Conservation (phyloP, 2,113 vertebrate genomes). For the Aythya baeri region DNA sequence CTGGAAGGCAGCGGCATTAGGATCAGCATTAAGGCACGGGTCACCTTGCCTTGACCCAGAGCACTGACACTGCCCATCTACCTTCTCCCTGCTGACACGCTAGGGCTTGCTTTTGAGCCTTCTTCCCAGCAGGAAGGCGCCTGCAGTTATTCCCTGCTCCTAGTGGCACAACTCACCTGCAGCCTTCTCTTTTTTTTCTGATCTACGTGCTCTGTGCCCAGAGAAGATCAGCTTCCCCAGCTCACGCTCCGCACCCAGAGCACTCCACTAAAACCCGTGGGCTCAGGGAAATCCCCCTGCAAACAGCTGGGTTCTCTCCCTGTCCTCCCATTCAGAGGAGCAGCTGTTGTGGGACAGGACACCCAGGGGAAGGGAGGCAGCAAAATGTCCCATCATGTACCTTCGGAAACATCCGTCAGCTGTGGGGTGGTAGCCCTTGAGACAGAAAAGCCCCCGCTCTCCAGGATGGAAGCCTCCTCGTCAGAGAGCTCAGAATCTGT, state of each 20-base stretch:
- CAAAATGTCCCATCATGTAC: constrained; percentile 65
- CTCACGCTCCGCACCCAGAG: neutral
- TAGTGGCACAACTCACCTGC: rapidly evolving
- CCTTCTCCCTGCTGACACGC: neutral
- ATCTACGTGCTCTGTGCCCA: neutral
- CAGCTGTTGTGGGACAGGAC: neutral
- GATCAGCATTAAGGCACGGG: neutral
- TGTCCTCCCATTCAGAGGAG: neutral
- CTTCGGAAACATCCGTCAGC: constrained; percentile 93
- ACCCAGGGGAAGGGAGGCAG: neutral
- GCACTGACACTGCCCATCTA: neutral
- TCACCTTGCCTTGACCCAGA: neutral
- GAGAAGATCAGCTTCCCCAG: neutral
- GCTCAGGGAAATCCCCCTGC: neutral
- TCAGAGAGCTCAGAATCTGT: constrained; percentile 98
- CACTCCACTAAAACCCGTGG: neutral
- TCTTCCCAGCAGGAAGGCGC: neutral
- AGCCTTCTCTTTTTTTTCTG: neutral
- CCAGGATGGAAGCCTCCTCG: constrained; percentile 96
- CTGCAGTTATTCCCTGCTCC: neutral
- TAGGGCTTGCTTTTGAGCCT: neutral
- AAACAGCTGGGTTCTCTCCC: neutral
- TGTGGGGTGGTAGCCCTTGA: constrained; percentile 97
- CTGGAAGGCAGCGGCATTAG: constrained; percentile 73
- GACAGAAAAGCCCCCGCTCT: constrained; percentile 96